Percentiles rank a stretch among this genome's conserved stretches.
Conservation (phyloP, 1,140 invertebrate genomes). For the Trichonephila inaurata region DNA sequence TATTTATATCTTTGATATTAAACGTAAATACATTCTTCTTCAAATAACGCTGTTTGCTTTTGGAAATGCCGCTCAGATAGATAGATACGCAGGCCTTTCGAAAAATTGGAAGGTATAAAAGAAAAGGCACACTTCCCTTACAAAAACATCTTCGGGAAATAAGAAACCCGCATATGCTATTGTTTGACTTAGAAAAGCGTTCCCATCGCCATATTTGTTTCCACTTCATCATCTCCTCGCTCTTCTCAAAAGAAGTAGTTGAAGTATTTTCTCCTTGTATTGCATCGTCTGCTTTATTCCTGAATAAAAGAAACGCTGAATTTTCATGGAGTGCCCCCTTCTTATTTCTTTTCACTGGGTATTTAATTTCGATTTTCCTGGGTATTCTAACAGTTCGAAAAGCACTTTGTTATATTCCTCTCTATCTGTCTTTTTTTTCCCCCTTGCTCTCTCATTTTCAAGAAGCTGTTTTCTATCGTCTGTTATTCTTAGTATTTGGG, state of each 20-base stretch:
- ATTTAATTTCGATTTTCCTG: slow-evolving; percentile 46
- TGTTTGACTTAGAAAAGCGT: not conserved
- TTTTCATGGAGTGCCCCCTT: not conserved
- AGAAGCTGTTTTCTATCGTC: not conserved
- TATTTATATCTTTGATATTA: not conserved
- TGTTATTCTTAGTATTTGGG: not conserved
- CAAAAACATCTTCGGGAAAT: not conserved
- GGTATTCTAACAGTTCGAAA: slow-evolving; percentile 15
- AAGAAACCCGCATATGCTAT: slow-evolving; percentile 15
- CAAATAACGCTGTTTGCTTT: not conserved
- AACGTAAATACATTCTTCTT: not conserved
- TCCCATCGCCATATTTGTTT: slow-evolving; percentile 31
- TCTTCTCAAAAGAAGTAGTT: not conserved
- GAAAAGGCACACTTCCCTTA: not conserved
- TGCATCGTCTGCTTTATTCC: not conserved
- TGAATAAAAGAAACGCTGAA: slow-evolving; percentile 14
- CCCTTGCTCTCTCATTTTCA: not conserved
- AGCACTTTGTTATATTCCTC: slow-evolving; percentile 27
- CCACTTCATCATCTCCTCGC: slow-evolving; percentile 17
- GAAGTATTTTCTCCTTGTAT: slow-evolving; percentile 27
- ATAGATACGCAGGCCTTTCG: not conserved
- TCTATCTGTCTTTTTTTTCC: not conserved
- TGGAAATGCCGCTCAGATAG: not conserved
- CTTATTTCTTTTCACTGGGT: not conserved
- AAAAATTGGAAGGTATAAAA: not conserved